Percentiles rank a stretch among this genome's conserved stretches.
Conservation (phyloP, 2,888 invertebrate species). For the Eupithecia dodoneata region DNA sequence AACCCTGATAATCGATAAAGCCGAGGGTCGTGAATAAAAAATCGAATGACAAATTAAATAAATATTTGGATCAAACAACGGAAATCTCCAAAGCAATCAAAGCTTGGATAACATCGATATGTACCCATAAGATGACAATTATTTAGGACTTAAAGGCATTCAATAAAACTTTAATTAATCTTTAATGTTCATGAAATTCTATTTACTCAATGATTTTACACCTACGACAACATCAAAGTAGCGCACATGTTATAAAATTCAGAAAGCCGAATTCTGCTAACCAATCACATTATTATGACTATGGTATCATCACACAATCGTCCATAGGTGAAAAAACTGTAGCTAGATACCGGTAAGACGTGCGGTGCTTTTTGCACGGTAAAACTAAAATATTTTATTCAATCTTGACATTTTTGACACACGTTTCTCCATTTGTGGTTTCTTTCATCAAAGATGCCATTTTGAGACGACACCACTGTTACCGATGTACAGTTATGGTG, state of each 20-base stretch:
- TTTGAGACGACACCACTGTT: too few species aligned
- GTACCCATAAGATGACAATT: slow-evolving; percentile 6
- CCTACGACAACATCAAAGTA: slow-evolving; percentile 37
- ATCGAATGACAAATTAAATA: slow-evolving; percentile 7
- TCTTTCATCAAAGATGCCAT: too few species aligned
- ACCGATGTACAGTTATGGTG: too few species aligned
- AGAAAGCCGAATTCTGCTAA: too few species aligned
- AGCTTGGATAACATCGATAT: slow-evolving; percentile 20
- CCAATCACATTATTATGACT: too few species aligned
- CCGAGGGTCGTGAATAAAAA: slow-evolving; percentile 5
- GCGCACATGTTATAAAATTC: neutral
- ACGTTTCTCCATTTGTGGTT: too few species aligned
- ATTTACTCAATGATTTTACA: slow-evolving; percentile 33
- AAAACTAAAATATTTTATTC: too few species aligned
- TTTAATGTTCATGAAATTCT: slow-evolving; percentile 33
- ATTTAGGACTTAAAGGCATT: neutral
- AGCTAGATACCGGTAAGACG: too few species aligned
- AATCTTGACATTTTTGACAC: too few species aligned
- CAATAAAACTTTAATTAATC: slow-evolving; percentile 15
- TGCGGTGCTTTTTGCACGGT: too few species aligned
- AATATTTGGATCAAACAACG: slow-evolving; percentile 17
- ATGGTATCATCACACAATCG: too few species aligned
- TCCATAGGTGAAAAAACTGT: too few species aligned
- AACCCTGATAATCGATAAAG: neutral
- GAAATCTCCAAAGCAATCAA: slow-evolving; percentile 22